These are phyloP conservation scores for Epinephelus cyanopodus DNA, from an alignment of 2,113 vertebrate genomes.

Conservation along the genomic window DNA sequence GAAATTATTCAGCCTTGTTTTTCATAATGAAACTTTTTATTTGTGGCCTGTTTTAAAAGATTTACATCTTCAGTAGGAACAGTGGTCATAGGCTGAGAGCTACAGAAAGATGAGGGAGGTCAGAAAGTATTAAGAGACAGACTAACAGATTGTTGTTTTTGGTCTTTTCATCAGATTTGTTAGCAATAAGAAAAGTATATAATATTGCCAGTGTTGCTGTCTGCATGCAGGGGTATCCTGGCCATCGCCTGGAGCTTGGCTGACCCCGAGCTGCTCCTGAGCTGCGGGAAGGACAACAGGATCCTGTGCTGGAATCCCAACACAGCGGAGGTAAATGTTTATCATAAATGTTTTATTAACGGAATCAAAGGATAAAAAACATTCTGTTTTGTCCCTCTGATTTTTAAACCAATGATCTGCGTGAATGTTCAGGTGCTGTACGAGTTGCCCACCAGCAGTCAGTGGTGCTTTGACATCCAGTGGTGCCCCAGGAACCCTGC, in stretches of 20 bases:
- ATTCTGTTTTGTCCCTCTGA: too few species aligned
- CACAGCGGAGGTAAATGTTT: conserved; percentile 90
- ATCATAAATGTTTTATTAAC: not conserved
- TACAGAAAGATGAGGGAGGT: too few species aligned
- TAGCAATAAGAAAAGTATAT: not conserved
- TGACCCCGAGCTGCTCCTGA: conserved; percentile 94
- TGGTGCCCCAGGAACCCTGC: conserved; percentile 98
- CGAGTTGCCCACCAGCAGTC: conserved; percentile 92
- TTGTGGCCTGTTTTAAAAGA: not conserved
- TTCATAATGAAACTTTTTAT: not conserved
- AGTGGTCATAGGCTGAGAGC: too few species aligned
- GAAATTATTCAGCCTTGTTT: not conserved
- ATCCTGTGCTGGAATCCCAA: conserved; percentile 98
- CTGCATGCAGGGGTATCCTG: conserved; percentile 88
- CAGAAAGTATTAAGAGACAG: too few species aligned
- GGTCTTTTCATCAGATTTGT: not conserved
- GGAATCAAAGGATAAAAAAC: not conserved
- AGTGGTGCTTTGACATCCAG: conserved; percentile 99
- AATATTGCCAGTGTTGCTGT: not conserved
- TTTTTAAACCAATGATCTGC: not conserved
- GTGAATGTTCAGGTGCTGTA: conserved; percentile 88
- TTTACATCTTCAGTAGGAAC: not conserved
- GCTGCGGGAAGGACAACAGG: conserved; percentile 95
- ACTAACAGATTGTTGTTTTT: too few species aligned
- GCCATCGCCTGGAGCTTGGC: conserved; percentile 95